phyloP scores from a whole-genome alignment of 2,113 vertebrate species.

The Canis aureus region DNA sequence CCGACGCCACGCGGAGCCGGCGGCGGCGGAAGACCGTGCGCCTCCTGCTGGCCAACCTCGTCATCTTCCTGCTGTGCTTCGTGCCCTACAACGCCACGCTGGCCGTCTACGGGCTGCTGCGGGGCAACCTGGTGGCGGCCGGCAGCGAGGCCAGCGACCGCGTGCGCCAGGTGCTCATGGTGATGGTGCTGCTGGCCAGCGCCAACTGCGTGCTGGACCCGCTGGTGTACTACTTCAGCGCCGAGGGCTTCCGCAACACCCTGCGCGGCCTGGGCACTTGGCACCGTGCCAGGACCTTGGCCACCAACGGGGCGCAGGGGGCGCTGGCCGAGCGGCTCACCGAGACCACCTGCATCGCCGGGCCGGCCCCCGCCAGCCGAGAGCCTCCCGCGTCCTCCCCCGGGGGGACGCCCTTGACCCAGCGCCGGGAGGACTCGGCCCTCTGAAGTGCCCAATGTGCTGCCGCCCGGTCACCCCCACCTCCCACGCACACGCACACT shows the following conservation, averaged over 20 bases:
- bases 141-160: background rate
- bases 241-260: slow-evolving; percentile 90
- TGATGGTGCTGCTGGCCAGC: slow-evolving; percentile 86
- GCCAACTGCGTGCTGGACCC: slow-evolving; percentile 90
- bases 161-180: slow-evolving; percentile 83
- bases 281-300: slow-evolving; percentile 69
- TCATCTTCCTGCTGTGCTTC: slow-evolving; percentile 91
- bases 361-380: slow-evolving; percentile 7
- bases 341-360: rapidly evolving
- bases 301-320: background rate
- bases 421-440: slow-evolving; percentile 78
- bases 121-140: slow-evolving; percentile 80
- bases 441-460: slow-evolving; percentile 70
- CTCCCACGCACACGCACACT: background rate
- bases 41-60: slow-evolving; percentile 88
- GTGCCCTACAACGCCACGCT: slow-evolving; percentile 89
- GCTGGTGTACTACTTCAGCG: slow-evolving; percentile 90
- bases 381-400: slow-evolving; percentile 40
- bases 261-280: slow-evolving; percentile 68
- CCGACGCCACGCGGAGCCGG: slow-evolving; percentile 71
- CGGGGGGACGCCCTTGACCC: slow-evolving; percentile 69
- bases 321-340: background rate
- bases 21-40: slow-evolving; percentile 86
- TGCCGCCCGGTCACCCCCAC: rapidly evolving
- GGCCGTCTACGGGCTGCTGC: slow-evolving; percentile 87